Evolutionary conservation across 2,888 invertebrate species (phyloP).

Genomic region (Melinopterus prodromus): DNA sequence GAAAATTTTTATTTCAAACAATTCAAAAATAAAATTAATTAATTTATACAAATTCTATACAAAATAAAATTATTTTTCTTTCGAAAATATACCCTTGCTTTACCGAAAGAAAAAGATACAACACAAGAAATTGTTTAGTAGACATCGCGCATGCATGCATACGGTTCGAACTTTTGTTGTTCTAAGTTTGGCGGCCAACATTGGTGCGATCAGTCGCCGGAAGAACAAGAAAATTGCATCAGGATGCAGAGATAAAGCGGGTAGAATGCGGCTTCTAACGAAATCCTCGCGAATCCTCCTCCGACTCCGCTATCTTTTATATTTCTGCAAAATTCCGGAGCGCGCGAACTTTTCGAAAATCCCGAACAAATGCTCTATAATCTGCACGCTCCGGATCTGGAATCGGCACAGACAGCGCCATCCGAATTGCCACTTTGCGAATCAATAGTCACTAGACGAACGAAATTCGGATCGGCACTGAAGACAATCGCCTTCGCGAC

Average conservation of each 20-base stretch:
- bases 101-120: not conserved
- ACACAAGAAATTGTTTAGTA: too few species aligned
- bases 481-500: not conserved
- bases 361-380: not conserved
- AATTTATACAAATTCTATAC: too few species aligned
- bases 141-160: not conserved
- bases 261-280: not conserved
- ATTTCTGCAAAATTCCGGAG: not conserved
- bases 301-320: not conserved
- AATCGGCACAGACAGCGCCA: not conserved
- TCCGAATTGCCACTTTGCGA: slow-evolving; percentile 4
- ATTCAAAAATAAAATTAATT: too few species aligned
- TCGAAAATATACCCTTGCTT: too few species aligned
- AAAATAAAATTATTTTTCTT: too few species aligned
- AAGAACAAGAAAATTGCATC: not conserved
- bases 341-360: not conserved
- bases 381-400: not conserved
- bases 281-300: not conserved
- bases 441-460: not conserved
- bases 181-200: not conserved
- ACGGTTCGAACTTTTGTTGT: not conserved
- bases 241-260: not conserved
- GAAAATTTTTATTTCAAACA: too few species aligned
- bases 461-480: not conserved
- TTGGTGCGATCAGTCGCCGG: not conserved